Percentiles rank a stretch among this genome's conserved stretches.
Evolutionary conservation across 2,113 vertebrate genomes (phyloP).

Genomic region (Xiphophorus couchianus): DNA sequence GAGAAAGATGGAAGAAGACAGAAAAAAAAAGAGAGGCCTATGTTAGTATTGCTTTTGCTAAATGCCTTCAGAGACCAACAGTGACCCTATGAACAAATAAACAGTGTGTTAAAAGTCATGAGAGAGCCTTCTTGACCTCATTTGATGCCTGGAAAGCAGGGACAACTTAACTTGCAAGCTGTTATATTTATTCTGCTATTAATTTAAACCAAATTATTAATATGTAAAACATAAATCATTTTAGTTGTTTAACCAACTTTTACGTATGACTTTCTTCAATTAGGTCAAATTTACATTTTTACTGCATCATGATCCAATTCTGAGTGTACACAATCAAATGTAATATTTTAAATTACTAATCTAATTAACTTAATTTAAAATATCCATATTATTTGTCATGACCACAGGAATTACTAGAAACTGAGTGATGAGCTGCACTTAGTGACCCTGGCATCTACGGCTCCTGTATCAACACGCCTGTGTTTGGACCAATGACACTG

Average conservation of each 20-base stretch:
- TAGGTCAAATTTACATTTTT: neutral
- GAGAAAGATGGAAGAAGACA: slow-evolving; percentile 21
- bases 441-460: slow-evolving; percentile 34
- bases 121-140: slow-evolving; percentile 18
- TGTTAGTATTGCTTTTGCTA: slow-evolving; percentile 39
- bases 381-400: neutral
- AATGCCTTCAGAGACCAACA: slow-evolving; percentile 44
- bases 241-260: neutral
- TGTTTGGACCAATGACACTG: slow-evolving; percentile 7
- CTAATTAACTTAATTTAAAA: slow-evolving; percentile 5
- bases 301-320: neutral
- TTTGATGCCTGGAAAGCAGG: slow-evolving; percentile 11
- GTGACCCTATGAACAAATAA: slow-evolving; percentile 27
- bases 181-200: neutral
- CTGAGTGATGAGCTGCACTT: neutral
- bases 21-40: slow-evolving; percentile 1
- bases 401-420: neutral
- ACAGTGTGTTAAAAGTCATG: slow-evolving; percentile 50
- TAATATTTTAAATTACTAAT: neutral
- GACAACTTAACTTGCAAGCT: slow-evolving; percentile 1
- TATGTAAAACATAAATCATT: neutral
- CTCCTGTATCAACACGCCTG: slow-evolving; percentile 16
- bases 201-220: too few relatives aligned
- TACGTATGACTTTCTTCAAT: neutral
- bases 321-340: neutral